These are phyloP conservation scores for Pseudorectes ferrugineus DNA, from an alignment of 2,113 vertebrate genomes.

Conservation along the genomic window DNA sequence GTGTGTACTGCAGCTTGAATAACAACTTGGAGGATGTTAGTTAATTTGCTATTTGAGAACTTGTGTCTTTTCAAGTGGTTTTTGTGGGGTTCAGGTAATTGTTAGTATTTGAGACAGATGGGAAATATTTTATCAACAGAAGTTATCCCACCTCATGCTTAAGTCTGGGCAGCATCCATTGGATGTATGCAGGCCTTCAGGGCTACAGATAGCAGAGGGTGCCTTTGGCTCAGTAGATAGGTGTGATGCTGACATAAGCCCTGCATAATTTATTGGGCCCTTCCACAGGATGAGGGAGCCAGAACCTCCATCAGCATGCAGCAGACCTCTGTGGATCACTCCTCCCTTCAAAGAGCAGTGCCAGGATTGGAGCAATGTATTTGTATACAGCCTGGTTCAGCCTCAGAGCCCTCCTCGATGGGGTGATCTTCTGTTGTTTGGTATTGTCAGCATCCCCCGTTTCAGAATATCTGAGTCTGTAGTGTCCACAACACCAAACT, in stretches of 20 bases:
- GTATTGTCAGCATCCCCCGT: accelerated
- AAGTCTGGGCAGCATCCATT: neutral
- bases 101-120: neutral
- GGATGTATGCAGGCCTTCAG: neutral
- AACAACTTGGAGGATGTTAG: neutral
- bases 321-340: neutral
- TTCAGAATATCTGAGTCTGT: neutral
- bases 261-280: neutral
- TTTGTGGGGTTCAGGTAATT: neutral
- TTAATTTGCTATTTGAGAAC: neutral
- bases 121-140: neutral
- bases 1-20: neutral
- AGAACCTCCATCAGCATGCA: neutral
- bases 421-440: neutral
- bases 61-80: neutral
- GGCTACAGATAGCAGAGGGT: neutral
- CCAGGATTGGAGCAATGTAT: neutral
- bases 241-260: neutral
- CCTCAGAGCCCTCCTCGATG: accelerated
- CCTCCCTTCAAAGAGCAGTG: neutral
- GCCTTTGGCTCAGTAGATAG: neutral
- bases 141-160: neutral
- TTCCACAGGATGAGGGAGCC: neutral
- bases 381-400: neutral
- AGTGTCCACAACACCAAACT: neutral